Percentiles rank a stretch among this genome's conserved stretches.
These are phyloP conservation scores for Mohoua ochrocephala DNA, from an alignment of 2,113 vertebrate species.

Conservation along the genomic window DNA sequence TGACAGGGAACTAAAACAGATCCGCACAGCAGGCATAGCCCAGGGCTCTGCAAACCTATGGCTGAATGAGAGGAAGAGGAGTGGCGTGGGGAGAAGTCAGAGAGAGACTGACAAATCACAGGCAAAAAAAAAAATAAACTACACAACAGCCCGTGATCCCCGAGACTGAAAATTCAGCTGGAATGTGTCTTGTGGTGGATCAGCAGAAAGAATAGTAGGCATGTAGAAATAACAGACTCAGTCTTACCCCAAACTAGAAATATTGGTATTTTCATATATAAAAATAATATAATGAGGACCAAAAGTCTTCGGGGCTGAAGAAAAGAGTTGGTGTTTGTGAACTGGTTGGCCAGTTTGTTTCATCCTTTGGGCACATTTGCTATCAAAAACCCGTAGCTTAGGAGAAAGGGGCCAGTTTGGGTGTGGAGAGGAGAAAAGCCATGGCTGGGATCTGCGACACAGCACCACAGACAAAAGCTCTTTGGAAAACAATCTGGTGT, in stretches of 20 bases:
- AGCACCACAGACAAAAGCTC: background rate
- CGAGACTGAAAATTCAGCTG: background rate
- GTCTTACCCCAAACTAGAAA: background rate
- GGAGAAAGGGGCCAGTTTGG: background rate
- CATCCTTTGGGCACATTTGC: background rate
- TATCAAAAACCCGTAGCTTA: background rate
- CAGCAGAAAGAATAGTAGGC: background rate
- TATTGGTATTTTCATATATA: background rate
- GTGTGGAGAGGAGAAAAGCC: background rate
- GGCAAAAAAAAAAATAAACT: background rate
- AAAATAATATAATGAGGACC: background rate
- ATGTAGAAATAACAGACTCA: background rate
- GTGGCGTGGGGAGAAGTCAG: background rate
- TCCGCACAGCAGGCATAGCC: background rate
- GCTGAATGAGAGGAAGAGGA: background rate
- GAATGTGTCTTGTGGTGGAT: background rate
- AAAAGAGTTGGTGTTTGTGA: background rate
- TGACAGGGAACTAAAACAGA: slow-evolving; percentile 59
- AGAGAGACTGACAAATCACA: background rate
- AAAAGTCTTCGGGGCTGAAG: background rate
- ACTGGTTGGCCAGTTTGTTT: background rate
- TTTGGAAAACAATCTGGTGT: background rate
- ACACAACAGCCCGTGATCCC: background rate
- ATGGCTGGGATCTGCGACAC: background rate
- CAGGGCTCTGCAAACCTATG: background rate